Evolutionary conservation across 2,888 invertebrate species (phyloP).

Genomic region (Ormyrus rosae): DNA sequence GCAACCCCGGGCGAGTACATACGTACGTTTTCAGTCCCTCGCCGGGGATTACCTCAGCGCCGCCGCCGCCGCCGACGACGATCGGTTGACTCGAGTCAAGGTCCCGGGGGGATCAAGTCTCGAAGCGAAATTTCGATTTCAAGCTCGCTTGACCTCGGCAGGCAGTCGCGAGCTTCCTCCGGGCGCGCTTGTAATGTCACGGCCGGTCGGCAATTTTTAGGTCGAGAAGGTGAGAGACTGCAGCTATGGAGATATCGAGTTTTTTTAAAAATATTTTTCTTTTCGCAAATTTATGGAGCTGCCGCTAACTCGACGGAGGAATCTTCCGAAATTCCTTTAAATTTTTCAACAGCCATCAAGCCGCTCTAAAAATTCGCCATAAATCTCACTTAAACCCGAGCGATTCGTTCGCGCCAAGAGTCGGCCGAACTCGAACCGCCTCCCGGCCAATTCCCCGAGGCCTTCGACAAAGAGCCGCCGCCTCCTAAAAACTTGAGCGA

Average conservation of each 20-base stretch:
- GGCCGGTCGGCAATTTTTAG: conserved; percentile 35
- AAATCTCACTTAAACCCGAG: no score
- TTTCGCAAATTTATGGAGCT: no score
- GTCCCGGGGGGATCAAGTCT: conserved; percentile 52
- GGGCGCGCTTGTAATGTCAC: conserved; percentile 45
- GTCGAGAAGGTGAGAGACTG: neutral
- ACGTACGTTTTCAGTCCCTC: neutral
- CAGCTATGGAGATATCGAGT: neutral
- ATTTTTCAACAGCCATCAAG: no score
- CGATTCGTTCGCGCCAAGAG: no score
- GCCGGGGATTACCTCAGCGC: conserved; percentile 19
- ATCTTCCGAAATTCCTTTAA: no score
- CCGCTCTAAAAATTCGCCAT: no score
- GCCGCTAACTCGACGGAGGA: no score
- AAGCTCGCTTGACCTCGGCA: conserved; percentile 13
- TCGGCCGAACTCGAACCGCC: no score
- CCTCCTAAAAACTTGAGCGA: no score
- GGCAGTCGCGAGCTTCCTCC: conserved; percentile 28
- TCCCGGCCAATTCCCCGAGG: no score
- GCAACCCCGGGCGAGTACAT: neutral
- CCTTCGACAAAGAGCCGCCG: no score
- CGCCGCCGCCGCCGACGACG: conserved; percentile 10
- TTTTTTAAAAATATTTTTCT: no score
- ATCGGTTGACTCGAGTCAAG: neutral
- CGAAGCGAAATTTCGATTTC: conserved; percentile 58